phyloP scores from a whole-genome alignment of 2,888 invertebrate genomes.

The Pardosa pseudoannulata region DNA sequence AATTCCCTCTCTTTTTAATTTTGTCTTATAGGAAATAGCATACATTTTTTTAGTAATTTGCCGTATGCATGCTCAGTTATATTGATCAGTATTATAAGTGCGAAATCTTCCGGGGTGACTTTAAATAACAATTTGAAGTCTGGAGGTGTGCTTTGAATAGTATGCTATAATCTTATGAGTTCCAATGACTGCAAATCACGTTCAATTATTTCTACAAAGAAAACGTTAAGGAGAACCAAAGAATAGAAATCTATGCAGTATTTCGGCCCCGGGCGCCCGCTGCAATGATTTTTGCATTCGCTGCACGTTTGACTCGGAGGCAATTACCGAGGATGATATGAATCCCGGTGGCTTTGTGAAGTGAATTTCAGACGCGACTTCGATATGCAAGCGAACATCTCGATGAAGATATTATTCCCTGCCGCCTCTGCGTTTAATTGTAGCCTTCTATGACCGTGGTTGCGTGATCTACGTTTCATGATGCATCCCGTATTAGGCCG shows the following conservation, averaged over 20 bases:
- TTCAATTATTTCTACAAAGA: not conserved
- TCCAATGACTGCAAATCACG: not conserved
- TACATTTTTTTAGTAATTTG: too few species aligned
- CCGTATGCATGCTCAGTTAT: too few species aligned
- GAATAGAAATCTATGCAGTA: not conserved
- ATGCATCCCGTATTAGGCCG: slow-evolving; percentile 35
- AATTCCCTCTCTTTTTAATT: too few species aligned
- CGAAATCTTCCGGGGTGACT: too few species aligned
- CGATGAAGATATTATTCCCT: slow-evolving; percentile 55
- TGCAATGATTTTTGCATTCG: slow-evolving; percentile 31
- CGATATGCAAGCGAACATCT: slow-evolving; percentile 23
- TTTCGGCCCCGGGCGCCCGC: not conserved
- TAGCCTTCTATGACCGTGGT: slow-evolving; percentile 34
- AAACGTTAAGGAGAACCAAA: not conserved
- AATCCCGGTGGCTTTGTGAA: slow-evolving; percentile 59
- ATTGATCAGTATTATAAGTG: too few species aligned
- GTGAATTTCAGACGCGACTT: slow-evolving; percentile 55
- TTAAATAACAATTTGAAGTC: too few species aligned
- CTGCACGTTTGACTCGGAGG: slow-evolving; percentile 56
- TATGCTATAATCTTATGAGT: not conserved
- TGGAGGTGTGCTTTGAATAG: too few species aligned
- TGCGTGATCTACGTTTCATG: slow-evolving; percentile 64
- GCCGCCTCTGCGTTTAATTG: slow-evolving; percentile 60
- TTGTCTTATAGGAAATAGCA: too few species aligned
- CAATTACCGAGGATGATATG: slow-evolving; percentile 57